Evolutionary conservation across 2,113 vertebrate species (phyloP), one percentile per base, ranked within the genome.

Genomic region (Muscicapa adusta): DNA sequence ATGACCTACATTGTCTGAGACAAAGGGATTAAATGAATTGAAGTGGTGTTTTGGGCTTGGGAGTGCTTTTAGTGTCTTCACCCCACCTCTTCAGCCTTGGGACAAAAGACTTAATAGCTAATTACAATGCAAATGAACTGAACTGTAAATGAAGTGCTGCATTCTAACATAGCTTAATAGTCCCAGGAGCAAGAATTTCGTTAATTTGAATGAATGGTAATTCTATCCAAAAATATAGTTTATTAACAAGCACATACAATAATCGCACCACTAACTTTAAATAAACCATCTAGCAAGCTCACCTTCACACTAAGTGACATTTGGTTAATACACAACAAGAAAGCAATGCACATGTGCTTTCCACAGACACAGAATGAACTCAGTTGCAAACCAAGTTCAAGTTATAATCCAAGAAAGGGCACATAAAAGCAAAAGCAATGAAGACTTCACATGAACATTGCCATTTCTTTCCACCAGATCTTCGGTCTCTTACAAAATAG

Each of bases 201-300:
- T 93, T 74, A 67, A 79, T 28, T 82, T 91, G 36, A 84, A 89
- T 76, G 26, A 50, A 89, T 6, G 4, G 22, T 36, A 89, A 72
- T 74, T 91, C 43, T 91, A 93, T 76, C 67, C 3, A 56, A 92
- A 97, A 96, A 94, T 85, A 95, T 79, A 86, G 77, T 93, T 95
- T 97, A 93, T 90, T 92, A 95, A 94, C 56, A 91, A 81, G 90
- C 93, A 87, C 25, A 63, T 61, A 94, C 78, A 94, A 82, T 70
- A 91, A 96, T 57, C 6, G 58, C 70, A 90, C 79, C 65, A 43
- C 50, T 96, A 85, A 89, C 43, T 94, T 96, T 40, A 94, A 94
- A 91, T 57, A 91, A 96, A 95, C 68, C 63, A 95, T 71, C 92
- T 75, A 94, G 83, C 76, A 50, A 45, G 73, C 68, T 93, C 77